These are phyloP conservation scores for Pammene aurita DNA, from an alignment of 2,888 invertebrate genomes.

Conservation along the genomic window DNA sequence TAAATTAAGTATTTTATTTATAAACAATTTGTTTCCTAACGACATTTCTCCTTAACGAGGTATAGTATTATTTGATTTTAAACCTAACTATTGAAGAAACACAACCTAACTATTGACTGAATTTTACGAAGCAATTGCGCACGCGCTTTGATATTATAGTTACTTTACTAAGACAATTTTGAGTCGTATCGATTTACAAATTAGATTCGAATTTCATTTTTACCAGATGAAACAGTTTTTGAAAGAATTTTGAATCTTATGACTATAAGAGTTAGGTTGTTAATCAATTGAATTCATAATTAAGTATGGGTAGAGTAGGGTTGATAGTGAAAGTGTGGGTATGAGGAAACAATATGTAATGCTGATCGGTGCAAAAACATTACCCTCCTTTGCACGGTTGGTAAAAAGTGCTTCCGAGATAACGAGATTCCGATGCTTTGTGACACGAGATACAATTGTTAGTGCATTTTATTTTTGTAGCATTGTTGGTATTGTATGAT, in stretches of 20 bases:
- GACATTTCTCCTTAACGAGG: slow-evolving; percentile 11
- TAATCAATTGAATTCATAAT: not conserved
- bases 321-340: slow-evolving; percentile 63
- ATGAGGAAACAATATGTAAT: slow-evolving; percentile 45
- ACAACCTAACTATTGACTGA: not conserved
- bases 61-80: not conserved
- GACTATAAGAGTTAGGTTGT: not conserved
- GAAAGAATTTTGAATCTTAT: not conserved
- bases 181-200: not conserved
- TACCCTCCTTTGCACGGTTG: slow-evolving; percentile 46
- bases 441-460: slow-evolving; percentile 14
- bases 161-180: not conserved
- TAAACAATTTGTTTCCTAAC: slow-evolving; percentile 20
- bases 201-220: not conserved
- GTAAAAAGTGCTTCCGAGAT: slow-evolving; percentile 45
- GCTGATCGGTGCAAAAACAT: slow-evolving; percentile 25
- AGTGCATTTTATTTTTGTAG: not conserved
- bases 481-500: not conserved
- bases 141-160: not conserved
- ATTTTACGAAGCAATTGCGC: too few relatives aligned
- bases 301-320: slow-evolving; percentile 54
- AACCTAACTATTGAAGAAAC: not conserved
- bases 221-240: not conserved
- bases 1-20: slow-evolving; percentile 14
- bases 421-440: slow-evolving; percentile 22